Percentiles rank a stretch among this genome's conserved stretches.
Evolutionary conservation across 2,888 invertebrate genomes (phyloP).

Genomic region (Chydorus sphaericus): DNA sequence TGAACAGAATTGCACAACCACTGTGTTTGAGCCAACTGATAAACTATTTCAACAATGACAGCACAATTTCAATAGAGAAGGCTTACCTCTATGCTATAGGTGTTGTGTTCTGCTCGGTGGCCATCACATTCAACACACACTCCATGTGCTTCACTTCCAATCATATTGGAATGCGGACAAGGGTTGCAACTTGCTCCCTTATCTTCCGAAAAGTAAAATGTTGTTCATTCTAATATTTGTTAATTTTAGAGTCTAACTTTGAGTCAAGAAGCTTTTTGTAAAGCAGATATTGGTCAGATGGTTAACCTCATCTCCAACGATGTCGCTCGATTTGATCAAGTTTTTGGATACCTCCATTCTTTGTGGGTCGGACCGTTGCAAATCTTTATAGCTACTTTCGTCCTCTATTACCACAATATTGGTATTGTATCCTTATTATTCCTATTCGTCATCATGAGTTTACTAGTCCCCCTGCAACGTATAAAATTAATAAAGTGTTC

Average conservation of each 20-base stretch:
- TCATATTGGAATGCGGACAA: slow-evolving; percentile 56
- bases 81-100: slow-evolving; percentile 63
- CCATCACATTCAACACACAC: slow-evolving; percentile 67
- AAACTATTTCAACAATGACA: slow-evolving; percentile 44
- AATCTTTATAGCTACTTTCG: slow-evolving; percentile 58
- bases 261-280: slow-evolving; percentile 64
- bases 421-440: slow-evolving; percentile 51
- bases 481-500: no score
- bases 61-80: slow-evolving; percentile 34
- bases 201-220: slow-evolving; percentile 60
- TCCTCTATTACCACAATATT: slow-evolving; percentile 61
- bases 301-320: slow-evolving; percentile 93
- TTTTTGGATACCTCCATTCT: slow-evolving; percentile 33
- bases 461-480: slow-evolving; percentile 75
- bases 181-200: slow-evolving; percentile 65
- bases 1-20: slow-evolving; percentile 51
- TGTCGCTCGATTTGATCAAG: slow-evolving; percentile 80
- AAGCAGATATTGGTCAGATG: slow-evolving; percentile 80
- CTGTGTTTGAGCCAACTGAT: slow-evolving; percentile 47
- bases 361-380: slow-evolving; percentile 59
- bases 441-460: slow-evolving; percentile 59
- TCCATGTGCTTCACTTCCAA: slow-evolving; percentile 72
- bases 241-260: background rate
- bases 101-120: slow-evolving; percentile 54
- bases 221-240: background rate